Percentiles rank a stretch among this genome's conserved stretches.
phyloP scores from a whole-genome alignment of 2,888 invertebrate species.

The Vanessa cardui region DNA sequence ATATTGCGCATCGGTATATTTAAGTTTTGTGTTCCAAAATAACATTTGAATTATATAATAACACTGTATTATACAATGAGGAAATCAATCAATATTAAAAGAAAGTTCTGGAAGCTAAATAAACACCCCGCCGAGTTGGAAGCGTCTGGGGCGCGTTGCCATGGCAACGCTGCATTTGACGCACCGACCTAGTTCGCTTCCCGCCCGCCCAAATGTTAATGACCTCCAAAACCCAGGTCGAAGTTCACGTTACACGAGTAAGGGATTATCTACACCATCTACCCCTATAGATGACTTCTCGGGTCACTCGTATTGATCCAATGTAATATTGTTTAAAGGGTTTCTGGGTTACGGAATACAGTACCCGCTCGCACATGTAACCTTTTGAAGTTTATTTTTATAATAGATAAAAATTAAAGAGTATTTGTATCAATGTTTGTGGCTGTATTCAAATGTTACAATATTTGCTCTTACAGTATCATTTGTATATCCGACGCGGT shows the following conservation, averaged over 20 bases:
- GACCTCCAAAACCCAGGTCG: constrained; percentile 83
- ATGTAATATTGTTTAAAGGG: constrained; percentile 58
- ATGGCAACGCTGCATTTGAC: constrained; percentile 70
- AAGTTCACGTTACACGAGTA: constrained; percentile 81
- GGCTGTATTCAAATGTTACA: no score
- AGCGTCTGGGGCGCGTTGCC: constrained; percentile 61
- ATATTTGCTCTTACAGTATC: no score
- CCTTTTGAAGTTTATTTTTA: constrained; percentile 38
- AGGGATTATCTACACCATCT: constrained; percentile 62
- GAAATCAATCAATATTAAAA: constrained; percentile 3
- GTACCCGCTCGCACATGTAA: constrained; percentile 49
- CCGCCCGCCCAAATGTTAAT: constrained; percentile 79
- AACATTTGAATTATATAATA: background rate
- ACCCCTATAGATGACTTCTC: constrained; percentile 62
- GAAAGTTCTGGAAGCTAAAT: constrained; percentile 35
- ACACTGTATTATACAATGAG: background rate
- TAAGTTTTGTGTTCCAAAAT: no score
- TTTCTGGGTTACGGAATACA: constrained; percentile 71
- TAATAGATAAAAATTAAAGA: constrained; percentile 14
- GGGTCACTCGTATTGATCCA: constrained; percentile 80
- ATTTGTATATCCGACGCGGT: no score
- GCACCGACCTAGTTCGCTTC: constrained; percentile 73
- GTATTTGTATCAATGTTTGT: background rate
- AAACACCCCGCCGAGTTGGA: constrained; percentile 48
- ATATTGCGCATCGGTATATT: no score